Percentiles rank a stretch among this genome's conserved stretches.
Conservation (phyloP, 2,888 invertebrate species). For the Pseudanteris insignis region DNA sequence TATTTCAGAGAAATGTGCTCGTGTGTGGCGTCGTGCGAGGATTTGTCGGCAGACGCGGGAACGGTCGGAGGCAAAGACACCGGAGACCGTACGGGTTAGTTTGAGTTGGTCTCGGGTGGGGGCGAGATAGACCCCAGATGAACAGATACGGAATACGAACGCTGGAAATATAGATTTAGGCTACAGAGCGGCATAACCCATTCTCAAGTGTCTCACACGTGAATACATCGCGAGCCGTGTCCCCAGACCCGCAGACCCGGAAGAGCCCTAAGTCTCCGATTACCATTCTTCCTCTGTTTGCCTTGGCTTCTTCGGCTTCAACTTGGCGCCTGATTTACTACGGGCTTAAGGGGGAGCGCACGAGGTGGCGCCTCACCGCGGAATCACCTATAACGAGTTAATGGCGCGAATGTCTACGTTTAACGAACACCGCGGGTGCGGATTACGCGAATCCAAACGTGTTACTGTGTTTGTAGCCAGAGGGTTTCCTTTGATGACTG, state of each 20-base stretch:
- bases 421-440: slow-evolving; percentile 30
- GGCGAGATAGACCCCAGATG: slow-evolving; percentile 56
- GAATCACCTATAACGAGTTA: slow-evolving; percentile 63
- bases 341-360: slow-evolving; percentile 41
- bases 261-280: slow-evolving; percentile 58
- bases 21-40: slow-evolving; percentile 59
- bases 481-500: no score
- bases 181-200: no score
- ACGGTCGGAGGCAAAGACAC: slow-evolving; percentile 16
- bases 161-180: slow-evolving; percentile 64
- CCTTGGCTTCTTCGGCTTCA: slow-evolving; percentile 54
- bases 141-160: slow-evolving; percentile 61
- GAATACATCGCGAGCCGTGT: slow-evolving; percentile 2
- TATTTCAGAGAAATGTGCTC: slow-evolving; percentile 66
- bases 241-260: slow-evolving; percentile 5
- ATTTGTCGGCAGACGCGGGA: slow-evolving; percentile 53
- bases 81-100: slow-evolving; percentile 31
- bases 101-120: slow-evolving; percentile 31
- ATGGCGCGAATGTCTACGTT: slow-evolving; percentile 54
- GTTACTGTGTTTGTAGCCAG: not conserved
- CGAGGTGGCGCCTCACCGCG: slow-evolving; percentile 39
- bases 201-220: slow-evolving; percentile 18
- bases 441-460: not conserved
- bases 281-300: slow-evolving; percentile 58
- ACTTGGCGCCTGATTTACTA: slow-evolving; percentile 46